Percentiles rank a stretch among this genome's conserved stretches.
phyloP scores from a whole-genome alignment of 2,797 vertebrate genomes.

The Girardinus metallicus region DNA sequence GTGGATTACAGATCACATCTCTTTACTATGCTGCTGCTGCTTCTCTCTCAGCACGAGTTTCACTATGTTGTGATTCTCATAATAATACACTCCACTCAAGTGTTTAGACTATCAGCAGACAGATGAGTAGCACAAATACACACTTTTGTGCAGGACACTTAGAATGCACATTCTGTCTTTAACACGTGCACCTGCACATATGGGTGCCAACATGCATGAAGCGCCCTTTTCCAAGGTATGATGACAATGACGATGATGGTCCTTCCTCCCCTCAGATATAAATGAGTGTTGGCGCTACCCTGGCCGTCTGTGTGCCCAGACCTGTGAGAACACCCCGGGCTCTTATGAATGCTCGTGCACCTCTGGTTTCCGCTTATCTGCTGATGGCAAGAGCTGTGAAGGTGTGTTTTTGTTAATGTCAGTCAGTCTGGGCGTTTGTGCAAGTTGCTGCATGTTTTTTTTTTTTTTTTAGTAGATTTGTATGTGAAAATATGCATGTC shows the following conservation, averaged over 20 bases:
- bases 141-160: slow-evolving; percentile 6
- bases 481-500: slow-evolving; percentile 45
- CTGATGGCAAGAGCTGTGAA: slow-evolving; percentile 87
- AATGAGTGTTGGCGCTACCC: slow-evolving; percentile 97
- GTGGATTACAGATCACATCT: slow-evolving; percentile 42
- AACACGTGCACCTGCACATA: slow-evolving; percentile 34
- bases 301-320: slow-evolving; percentile 94
- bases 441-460: slow-evolving; percentile 52
- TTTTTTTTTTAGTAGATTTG: slow-evolving; percentile 46
- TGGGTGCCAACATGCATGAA: slow-evolving; percentile 24
- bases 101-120: slow-evolving; percentile 71
- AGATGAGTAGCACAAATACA: slow-evolving; percentile 49
- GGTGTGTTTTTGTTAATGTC: slow-evolving; percentile 63
- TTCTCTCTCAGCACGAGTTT: slow-evolving; percentile 46
- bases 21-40: slow-evolving; percentile 32
- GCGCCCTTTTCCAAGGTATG: slow-evolving; percentile 17
- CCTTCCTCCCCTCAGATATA: slow-evolving; percentile 83
- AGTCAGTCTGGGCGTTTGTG: slow-evolving; percentile 45
- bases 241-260: slow-evolving; percentile 48
- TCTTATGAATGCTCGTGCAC: slow-evolving; percentile 95
- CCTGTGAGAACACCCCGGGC: slow-evolving; percentile 93
- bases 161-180: slow-evolving; percentile 20
- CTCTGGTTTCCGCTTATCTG: slow-evolving; percentile 87
- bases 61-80: slow-evolving; percentile 65
- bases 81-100: slow-evolving; percentile 61